Evolutionary conservation across 2,113 vertebrate species (phyloP).

Genomic region (Polypterus senegalus): DNA sequence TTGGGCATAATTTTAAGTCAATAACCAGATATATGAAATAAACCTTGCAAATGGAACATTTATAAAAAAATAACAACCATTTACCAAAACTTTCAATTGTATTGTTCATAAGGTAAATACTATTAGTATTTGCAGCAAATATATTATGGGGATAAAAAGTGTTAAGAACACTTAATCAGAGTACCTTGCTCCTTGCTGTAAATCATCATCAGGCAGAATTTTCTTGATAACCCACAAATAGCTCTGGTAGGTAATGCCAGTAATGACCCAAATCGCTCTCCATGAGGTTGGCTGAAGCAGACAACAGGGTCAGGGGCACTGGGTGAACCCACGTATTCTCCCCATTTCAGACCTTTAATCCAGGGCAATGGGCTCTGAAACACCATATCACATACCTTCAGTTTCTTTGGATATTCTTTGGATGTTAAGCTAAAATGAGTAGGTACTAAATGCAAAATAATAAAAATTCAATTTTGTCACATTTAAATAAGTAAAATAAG

Average conservation of each 20-base stretch:
- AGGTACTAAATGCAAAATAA: no score
- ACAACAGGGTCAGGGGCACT: conserved; percentile 85
- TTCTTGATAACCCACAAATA: conserved; percentile 81
- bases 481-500: no score
- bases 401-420: no score
- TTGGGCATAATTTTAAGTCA: no score
- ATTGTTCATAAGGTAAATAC: background rate
- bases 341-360: conserved; percentile 96
- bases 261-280: conserved; percentile 80
- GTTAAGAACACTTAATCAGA: background rate
- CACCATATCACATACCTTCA: no score
- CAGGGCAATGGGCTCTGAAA: conserved; percentile 83
- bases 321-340: conserved; percentile 93
- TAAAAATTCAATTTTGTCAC: no score
- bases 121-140: no score
- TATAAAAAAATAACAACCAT: background rate
- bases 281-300: conserved; percentile 92
- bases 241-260: conserved; percentile 87
- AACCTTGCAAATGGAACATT: background rate
- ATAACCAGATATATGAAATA: background rate
- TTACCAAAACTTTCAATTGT: no score
- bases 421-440: no score
- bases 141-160: background rate
- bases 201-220: conserved; percentile 97
- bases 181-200: conserved; percentile 97